A percentile compares a stretch with the other conserved stretches of the same genome.
Conservation (phyloP, 2,888 invertebrate species). For the Linnaemya vulpina region DNA sequence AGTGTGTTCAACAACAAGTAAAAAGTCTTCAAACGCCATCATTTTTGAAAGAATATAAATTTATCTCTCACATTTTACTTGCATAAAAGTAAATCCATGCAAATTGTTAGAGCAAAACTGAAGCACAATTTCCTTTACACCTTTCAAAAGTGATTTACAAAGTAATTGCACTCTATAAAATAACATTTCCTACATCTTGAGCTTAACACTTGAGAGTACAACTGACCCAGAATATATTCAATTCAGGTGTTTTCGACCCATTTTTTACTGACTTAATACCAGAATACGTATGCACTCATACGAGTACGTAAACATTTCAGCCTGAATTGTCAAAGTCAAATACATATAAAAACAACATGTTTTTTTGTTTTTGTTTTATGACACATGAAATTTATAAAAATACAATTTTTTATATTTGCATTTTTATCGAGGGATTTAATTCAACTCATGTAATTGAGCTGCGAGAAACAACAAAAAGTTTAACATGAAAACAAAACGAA, state of each 20-base stretch:
- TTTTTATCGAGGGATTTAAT: conserved; percentile 43
- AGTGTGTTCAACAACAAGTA: neutral
- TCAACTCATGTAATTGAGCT: conserved; percentile 12
- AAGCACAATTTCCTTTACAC: conserved; percentile 2
- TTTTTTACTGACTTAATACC: conserved; percentile 45
- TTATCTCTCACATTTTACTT: neutral
- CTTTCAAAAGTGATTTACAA: conserved; percentile 26
- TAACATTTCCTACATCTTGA: conserved; percentile 18
- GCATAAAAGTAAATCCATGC: neutral
- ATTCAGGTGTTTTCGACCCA: conserved; percentile 41
- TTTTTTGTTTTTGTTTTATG: neutral
- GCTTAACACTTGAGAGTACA: conserved; percentile 37
- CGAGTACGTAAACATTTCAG: conserved; percentile 29
- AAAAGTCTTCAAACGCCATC: neutral
- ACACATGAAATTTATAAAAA: neutral
- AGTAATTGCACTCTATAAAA: neutral
- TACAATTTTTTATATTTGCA: neutral
- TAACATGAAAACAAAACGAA: neutral
- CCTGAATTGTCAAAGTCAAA: conserved; percentile 51
- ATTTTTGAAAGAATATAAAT: neutral
- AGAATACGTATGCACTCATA: neutral
- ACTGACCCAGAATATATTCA: conserved; percentile 51
- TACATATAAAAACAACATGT: neutral
- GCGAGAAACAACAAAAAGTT: neutral
- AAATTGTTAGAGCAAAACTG: conserved; percentile 8